Base-by-base conservation (phyloP, 2,888 invertebrate species). In the Cremastinae sp. region DNA sequence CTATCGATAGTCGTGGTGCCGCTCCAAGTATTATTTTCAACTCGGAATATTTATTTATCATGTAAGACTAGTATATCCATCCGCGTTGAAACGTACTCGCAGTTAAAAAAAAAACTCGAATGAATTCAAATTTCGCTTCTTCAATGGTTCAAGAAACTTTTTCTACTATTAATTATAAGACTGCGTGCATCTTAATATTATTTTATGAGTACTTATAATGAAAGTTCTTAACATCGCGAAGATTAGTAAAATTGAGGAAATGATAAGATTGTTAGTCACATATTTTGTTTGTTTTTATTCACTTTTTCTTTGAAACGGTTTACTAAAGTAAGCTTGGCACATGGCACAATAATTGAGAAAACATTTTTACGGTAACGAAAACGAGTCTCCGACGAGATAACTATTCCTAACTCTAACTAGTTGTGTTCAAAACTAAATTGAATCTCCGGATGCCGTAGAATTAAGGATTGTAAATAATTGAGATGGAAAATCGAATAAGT, bases 101-200 rank as follows among this genome's bases (percentile, higher is more conserved):
- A 28, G 45, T 3, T 12, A 2, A 47, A 47, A 16, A 47, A 47
- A 47, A 47, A 47, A 12, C n/a, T 12, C 1, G 14, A 16, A 14
- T 47, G 1, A 53, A 55, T 14, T 8, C 5, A n/a, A 58, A 18
- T 55, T 51, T 16, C 7, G 41, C 39, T 45, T 28, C 73, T 76
- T 73, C 73, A 14, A 73, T 73, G 64, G 68, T 76, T 69, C 56
- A n/a, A n/a, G 53, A 64, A 43, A 37, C 59, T 47, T 73, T 75
- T 66, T 69, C 16, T 41, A 65, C 45, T 69, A 65, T 9, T 64
- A 64, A 53, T 73, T 35, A 69, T 69, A 58, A 73, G 58, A 73
- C 73, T 62, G 72, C 39, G 70, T 68, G 65, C 64, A 64, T 68
- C 49, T 69, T 69, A 53, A 69, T 35, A 53, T 12, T 64, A 69